A percentile compares a stretch with the other conserved stretches of the same genome.
Evolutionary conservation across 2,113 vertebrate species (phyloP).

Genomic region (Danionella cerebrum): DNA sequence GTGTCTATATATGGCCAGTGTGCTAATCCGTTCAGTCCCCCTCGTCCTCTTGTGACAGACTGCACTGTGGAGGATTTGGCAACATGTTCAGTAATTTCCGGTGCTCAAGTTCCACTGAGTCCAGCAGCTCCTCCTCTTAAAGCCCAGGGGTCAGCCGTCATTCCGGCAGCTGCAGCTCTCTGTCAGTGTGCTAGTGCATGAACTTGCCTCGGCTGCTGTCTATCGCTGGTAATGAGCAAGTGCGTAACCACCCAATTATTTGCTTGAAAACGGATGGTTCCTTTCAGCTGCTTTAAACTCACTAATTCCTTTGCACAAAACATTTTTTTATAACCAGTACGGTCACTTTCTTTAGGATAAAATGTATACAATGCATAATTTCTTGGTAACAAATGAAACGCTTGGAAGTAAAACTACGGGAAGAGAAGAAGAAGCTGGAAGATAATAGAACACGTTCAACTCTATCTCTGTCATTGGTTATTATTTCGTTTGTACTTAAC

Average conservation of each 20-base stretch:
- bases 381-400: too few species aligned
- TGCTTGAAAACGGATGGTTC: neutral
- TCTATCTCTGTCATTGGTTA: too few species aligned
- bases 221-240: neutral
- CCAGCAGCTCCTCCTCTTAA: neutral
- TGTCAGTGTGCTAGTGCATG: neutral
- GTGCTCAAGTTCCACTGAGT: conserved; percentile 30
- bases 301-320: too few species aligned
- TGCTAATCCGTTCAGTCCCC: conserved; percentile 79
- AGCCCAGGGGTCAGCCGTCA: neutral
- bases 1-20: conserved; percentile 57
- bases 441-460: too few species aligned
- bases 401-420: too few species aligned
- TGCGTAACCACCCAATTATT: neutral
- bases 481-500: too few species aligned
- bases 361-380: too few species aligned
- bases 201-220: neutral
- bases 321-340: too few species aligned
- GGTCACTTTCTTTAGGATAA: too few species aligned
- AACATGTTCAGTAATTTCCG: conserved; percentile 35
- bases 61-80: conserved; percentile 65
- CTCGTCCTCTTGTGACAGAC: conserved; percentile 68
- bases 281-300: neutral
- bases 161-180: conserved; percentile 9
- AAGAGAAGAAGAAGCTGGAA: too few species aligned